Conservation (phyloP, 2,113 vertebrate genomes). For the Proteles cristata region DNA sequence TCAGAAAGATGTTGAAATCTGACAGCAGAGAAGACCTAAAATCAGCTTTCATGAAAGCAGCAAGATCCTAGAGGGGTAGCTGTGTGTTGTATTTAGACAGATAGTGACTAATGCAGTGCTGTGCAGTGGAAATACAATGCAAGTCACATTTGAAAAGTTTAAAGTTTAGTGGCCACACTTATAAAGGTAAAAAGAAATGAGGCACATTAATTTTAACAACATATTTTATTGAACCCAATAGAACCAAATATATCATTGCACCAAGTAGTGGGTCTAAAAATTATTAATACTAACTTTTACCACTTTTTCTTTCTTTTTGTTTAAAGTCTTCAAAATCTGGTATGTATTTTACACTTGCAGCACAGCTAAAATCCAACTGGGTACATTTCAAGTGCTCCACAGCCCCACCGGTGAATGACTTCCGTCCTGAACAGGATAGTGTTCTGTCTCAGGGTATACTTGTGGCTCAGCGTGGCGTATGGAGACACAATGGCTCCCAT, state of each 20-base stretch:
- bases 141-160: background rate
- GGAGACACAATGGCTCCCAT: accelerated
- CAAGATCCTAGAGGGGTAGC: background rate
- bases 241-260: background rate
- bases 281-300: background rate
- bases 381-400: too few relatives aligned
- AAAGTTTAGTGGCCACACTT: background rate
- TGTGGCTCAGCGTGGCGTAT: accelerated
- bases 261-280: background rate
- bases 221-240: background rate
- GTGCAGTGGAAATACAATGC: background rate
- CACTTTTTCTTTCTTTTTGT: background rate
- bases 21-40: background rate
- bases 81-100: background rate
- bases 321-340: background rate
- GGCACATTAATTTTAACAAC: background rate
- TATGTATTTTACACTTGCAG: background rate
- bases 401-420: background rate
- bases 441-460: background rate
- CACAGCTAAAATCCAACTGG: background rate
- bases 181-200: background rate
- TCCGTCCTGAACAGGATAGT: background rate
- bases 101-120: background rate
- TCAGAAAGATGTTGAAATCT: background rate
- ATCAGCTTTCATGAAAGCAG: background rate